Conservation (phyloP, 2,113 vertebrate genomes). For the Psilopsiagon aurifrons region DNA sequence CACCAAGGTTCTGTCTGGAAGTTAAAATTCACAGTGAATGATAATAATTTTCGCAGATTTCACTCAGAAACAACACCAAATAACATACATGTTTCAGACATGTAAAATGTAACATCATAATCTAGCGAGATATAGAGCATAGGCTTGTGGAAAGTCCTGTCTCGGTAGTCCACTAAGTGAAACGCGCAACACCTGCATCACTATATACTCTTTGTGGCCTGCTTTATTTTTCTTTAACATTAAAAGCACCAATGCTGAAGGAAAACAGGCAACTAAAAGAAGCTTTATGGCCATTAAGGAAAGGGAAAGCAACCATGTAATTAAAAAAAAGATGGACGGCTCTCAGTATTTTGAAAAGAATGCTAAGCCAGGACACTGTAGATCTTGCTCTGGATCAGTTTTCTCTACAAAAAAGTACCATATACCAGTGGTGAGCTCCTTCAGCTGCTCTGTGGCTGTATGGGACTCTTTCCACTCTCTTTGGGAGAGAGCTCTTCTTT, state of each 20-base stretch:
- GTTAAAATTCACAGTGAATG: constrained; percentile 26
- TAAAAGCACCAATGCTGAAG: neutral
- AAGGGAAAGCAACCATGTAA: neutral
- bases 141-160: neutral
- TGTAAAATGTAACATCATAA: neutral
- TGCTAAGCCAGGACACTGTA: neutral
- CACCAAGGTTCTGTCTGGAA: constrained; percentile 88
- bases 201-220: neutral
- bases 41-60: neutral
- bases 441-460: neutral
- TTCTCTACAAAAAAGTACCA: neutral
- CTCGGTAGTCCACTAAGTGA: neutral
- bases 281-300: neutral
- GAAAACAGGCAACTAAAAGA: neutral
- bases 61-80: neutral
- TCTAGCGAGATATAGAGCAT: neutral
- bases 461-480: neutral
- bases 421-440: neutral
- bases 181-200: neutral
- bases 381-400: neutral
- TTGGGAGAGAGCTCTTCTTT: neutral
- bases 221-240: neutral
- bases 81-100: neutral
- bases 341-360: neutral
- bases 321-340: neutral